A percentile compares a stretch with the other conserved stretches of the same genome.
Conservation (phyloP, 2,797 vertebrate genomes). For the Poecilia velifera region DNA sequence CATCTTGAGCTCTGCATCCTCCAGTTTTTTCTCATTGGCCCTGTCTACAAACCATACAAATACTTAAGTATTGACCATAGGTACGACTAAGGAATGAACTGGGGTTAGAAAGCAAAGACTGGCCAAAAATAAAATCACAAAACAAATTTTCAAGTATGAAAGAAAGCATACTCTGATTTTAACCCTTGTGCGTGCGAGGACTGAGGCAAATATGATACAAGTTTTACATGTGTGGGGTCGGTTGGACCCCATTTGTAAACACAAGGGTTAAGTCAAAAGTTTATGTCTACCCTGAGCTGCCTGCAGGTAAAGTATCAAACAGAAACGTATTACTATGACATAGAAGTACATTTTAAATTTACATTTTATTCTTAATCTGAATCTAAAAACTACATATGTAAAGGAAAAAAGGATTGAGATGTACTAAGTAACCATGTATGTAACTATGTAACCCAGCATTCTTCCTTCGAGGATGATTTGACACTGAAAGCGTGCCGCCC, state of each 20-base stretch:
- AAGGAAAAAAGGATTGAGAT: background rate
- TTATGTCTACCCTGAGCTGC: background rate
- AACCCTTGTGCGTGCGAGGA: too few species aligned
- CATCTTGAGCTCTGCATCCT: background rate
- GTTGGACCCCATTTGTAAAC: too few species aligned
- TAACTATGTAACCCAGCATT: background rate
- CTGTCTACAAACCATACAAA: background rate
- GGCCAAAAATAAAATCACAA: background rate
- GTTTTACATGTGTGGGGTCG: too few species aligned
- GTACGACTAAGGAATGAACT: background rate
- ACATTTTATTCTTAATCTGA: background rate
- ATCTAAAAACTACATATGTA: background rate
- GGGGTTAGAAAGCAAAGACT: background rate
- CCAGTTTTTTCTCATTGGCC: background rate
- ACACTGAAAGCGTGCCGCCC: slow-evolving; percentile 1
- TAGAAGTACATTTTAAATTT: background rate
- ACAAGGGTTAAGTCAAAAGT: background rate
- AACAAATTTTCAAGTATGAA: background rate
- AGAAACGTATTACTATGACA: background rate
- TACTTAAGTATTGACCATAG: background rate
- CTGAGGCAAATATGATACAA: too few species aligned
- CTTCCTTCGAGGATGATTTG: background rate
- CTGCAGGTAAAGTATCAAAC: background rate
- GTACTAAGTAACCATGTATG: background rate
- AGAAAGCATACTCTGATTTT: background rate